Percentiles rank a stretch among this genome's conserved stretches.
Conservation (phyloP, 1,140 invertebrate genomes). For the Pentalonia nigronervosa region DNA sequence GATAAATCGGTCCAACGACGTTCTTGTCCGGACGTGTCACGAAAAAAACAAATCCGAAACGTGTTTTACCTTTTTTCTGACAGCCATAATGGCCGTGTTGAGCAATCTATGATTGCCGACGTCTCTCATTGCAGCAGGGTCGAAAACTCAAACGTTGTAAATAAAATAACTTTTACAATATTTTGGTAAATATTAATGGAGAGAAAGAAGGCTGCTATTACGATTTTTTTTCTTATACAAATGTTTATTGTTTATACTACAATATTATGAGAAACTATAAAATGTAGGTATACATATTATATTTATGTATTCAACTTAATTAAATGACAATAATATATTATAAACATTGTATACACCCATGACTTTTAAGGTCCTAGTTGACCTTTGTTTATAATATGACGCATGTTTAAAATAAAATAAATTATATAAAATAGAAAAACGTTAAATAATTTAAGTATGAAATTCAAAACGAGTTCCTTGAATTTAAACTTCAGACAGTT, state of each 20-base stretch:
- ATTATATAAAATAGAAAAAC: neutral
- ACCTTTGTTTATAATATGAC: neutral
- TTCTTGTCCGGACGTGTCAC: slow-evolving; percentile 1
- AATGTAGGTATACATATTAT: neutral
- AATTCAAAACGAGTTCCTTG: neutral
- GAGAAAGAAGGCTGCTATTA: neutral
- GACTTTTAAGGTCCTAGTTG: neutral
- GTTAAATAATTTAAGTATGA: neutral
- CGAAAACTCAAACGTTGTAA: neutral
- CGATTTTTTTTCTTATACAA: neutral
- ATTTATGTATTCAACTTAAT: neutral
- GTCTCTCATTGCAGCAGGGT: neutral
- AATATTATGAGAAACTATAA: neutral
- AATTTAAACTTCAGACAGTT: neutral
- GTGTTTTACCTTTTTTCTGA: slow-evolving; percentile 15
- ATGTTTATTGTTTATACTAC: neutral
- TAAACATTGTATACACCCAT: neutral
- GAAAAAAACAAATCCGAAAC: slow-evolving; percentile 39
- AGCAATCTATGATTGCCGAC: neutral
- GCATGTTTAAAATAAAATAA: neutral
- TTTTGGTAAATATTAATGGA: neutral
- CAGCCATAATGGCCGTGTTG: slow-evolving; percentile 11
- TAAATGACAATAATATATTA: neutral
- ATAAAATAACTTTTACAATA: slow-evolving; percentile 2
- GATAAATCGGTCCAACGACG: slow-evolving; percentile 39